These are phyloP conservation scores for Pteronotus mesoamericanus DNA, from an alignment of 2,797 vertebrate genomes.

Conservation along the genomic window DNA sequence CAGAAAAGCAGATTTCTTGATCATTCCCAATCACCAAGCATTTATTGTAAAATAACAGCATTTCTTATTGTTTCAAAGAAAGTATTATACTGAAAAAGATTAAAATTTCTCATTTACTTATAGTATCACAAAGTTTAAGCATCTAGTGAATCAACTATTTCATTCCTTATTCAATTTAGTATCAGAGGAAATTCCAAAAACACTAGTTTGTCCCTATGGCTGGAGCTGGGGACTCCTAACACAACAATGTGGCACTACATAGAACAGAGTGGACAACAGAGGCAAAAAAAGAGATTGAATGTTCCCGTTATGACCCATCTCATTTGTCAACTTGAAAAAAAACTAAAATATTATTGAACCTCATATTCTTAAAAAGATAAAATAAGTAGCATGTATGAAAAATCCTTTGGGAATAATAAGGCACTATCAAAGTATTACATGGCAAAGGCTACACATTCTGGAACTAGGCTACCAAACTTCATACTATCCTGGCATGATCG, in stretches of 20 bases:
- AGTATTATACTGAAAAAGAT: background rate
- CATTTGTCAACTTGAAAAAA: background rate
- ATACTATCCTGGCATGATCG: background rate
- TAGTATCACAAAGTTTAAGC: background rate
- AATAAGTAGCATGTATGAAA: background rate
- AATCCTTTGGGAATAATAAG: background rate
- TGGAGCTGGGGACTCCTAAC: background rate
- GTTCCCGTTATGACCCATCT: background rate
- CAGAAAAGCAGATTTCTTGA: conserved; percentile 43
- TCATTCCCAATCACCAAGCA: conserved; percentile 38
- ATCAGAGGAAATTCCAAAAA: background rate
- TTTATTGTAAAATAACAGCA: conserved; percentile 10
- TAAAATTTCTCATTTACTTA: conserved; percentile 29
- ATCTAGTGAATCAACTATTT: background rate
- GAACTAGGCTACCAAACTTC: background rate
- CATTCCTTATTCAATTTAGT: background rate
- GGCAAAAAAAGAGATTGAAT: background rate
- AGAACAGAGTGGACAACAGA: background rate
- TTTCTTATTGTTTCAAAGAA: conserved; percentile 23
- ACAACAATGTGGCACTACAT: background rate
- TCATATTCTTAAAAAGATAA: background rate
- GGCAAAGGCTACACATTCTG: background rate
- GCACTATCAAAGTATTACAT: background rate
- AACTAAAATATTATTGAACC: background rate
- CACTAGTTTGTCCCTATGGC: background rate